These are phyloP conservation scores for Pomacea maculata DNA, from an alignment of 1,140 invertebrate species.

Conservation along the genomic window DNA sequence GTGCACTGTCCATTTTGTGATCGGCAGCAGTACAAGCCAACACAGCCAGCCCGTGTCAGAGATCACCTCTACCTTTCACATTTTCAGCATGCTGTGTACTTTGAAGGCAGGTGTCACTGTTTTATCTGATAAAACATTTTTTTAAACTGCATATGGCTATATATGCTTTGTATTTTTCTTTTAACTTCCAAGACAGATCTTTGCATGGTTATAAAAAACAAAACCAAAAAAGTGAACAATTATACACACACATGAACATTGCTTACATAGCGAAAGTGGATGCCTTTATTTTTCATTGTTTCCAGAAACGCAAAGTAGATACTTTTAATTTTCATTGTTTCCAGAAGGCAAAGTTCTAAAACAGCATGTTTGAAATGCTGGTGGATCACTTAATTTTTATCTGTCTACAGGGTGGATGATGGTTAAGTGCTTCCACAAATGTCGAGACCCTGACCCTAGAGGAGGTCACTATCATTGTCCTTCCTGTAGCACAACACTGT, in stretches of 20 bases:
- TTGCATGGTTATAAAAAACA: too few species aligned
- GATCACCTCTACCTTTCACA: constrained; percentile 23
- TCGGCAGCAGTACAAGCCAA: constrained; percentile 18
- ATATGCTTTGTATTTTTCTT: not conserved
- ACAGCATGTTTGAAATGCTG: too few species aligned
- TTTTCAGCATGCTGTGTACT: constrained; percentile 29
- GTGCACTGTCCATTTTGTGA: constrained; percentile 25
- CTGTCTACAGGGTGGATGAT: constrained; percentile 18
- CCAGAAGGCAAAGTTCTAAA: too few species aligned
- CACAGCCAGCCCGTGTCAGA: constrained; percentile 10
- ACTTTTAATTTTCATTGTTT: too few species aligned
- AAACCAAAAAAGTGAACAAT: too few species aligned
- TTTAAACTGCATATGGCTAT: not conserved
- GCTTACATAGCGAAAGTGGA: too few species aligned
- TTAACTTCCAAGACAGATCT: not conserved
- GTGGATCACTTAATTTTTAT: not conserved
- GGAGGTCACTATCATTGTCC: constrained; percentile 28
- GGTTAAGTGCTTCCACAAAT: constrained; percentile 21
- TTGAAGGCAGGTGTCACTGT: constrained; percentile 6
- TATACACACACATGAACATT: too few species aligned
- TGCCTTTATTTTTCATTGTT: too few species aligned
- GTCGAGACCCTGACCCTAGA: constrained; percentile 9
- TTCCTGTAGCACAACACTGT: constrained; percentile 4
- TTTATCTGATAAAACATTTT: not conserved
- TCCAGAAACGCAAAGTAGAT: too few species aligned